Conservation (phyloP, 2,888 invertebrate species). For the Tachystola acroxantha region DNA sequence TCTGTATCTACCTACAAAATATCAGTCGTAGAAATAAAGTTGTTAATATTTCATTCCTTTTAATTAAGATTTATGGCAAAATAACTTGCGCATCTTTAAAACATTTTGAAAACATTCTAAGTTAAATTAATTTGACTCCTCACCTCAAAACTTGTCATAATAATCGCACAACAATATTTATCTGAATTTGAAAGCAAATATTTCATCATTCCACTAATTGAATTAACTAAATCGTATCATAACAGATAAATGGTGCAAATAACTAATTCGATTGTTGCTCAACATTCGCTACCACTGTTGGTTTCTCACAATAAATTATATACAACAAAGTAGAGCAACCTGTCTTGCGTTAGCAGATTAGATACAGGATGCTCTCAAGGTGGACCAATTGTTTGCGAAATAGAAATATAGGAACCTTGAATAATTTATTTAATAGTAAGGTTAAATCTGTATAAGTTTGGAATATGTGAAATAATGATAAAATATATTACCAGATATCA, state of each 20-base stretch:
- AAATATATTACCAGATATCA: too few relatives aligned
- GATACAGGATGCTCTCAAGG: conserved; percentile 34
- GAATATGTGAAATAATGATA: too few relatives aligned
- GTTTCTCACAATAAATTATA: conserved; percentile 65
- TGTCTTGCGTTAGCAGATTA: conserved; percentile 32
- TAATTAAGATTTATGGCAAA: too few relatives aligned
- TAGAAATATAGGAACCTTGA: conserved; percentile 1
- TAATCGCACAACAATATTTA: background rate
- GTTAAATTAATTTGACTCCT: too few relatives aligned
- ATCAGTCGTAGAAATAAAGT: too few relatives aligned
- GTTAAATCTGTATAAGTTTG: too few relatives aligned
- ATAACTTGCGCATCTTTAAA: too few relatives aligned
- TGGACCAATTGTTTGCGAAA: conserved; percentile 10
- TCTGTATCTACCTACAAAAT: too few relatives aligned
- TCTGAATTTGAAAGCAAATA: background rate
- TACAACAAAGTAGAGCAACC: conserved; percentile 49
- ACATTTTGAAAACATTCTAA: too few relatives aligned
- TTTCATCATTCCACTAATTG: background rate
- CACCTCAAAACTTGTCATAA: background rate
- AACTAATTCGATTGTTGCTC: conserved; percentile 9
- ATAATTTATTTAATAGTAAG: too few relatives aligned
- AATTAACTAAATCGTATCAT: conserved; percentile 1
- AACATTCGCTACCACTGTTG: conserved; percentile 21
- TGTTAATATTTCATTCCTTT: too few relatives aligned
- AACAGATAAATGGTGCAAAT: conserved; percentile 8